Evolutionary conservation across 2,113 vertebrate genomes (phyloP).

Genomic region (Notechis scutatus): DNA sequence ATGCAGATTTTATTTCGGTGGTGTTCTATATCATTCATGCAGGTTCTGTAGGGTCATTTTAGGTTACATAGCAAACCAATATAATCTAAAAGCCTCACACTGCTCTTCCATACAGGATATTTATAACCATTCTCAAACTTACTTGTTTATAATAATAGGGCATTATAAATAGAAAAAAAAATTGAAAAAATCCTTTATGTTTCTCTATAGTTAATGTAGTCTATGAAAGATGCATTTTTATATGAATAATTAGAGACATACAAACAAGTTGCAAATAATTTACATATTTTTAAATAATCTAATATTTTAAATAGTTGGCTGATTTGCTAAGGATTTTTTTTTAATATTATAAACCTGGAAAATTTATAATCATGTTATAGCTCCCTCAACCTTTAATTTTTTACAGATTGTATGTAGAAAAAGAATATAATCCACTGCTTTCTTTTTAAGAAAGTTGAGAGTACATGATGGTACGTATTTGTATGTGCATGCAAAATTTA

Average conservation of each 20-base stretch:
- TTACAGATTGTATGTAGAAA: not conserved
- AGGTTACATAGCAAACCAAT: not conserved
- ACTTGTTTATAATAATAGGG: not conserved
- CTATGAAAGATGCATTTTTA: not conserved
- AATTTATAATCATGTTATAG: constrained; percentile 34
- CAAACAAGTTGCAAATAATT: not conserved
- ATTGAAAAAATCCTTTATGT: not conserved
- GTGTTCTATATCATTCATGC: not conserved
- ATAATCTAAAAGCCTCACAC: not conserved
- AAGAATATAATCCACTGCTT: not conserved
- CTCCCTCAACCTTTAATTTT: constrained; percentile 20
- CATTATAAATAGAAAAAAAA: not conserved
- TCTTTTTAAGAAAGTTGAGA: not conserved
- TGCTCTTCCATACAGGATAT: not conserved
- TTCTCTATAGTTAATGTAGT: not conserved
- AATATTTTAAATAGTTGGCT: not conserved
- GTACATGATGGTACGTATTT: not conserved
- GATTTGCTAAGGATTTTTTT: not conserved
- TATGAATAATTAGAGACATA: not conserved
- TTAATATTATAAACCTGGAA: not conserved
- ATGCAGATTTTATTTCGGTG: not conserved
- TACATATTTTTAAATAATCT: not conserved
- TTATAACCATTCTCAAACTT: not conserved
- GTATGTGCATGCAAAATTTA: not conserved
- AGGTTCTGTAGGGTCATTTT: not conserved